phyloP scores from a whole-genome alignment of 2,888 invertebrate species.

The Lithophane socia region DNA sequence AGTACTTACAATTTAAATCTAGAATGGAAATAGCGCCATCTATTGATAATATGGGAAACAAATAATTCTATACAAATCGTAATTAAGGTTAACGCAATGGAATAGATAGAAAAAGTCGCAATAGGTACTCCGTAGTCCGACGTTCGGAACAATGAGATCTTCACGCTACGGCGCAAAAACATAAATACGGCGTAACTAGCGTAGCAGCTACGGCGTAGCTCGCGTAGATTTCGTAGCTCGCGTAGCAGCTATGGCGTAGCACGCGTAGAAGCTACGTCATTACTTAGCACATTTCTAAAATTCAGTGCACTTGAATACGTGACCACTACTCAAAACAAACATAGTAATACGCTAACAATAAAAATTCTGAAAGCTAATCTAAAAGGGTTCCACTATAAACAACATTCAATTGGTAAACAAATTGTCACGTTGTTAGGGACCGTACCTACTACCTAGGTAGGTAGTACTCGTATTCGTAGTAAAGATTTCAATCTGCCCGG shows the following conservation, averaged over 20 bases:
- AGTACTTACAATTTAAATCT: neutral
- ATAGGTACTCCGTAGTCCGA: neutral
- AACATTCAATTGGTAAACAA: constrained; percentile 18
- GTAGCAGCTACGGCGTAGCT: too few species aligned
- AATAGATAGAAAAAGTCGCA: too few species aligned
- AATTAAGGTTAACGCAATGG: too few species aligned
- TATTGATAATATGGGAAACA: neutral
- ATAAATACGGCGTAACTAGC: too few species aligned
- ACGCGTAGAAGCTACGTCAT: neutral
- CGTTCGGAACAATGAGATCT: neutral
- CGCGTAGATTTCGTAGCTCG: too few species aligned
- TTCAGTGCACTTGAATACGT: neutral
- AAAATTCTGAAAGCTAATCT: constrained; percentile 2
- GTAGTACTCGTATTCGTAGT: neutral
- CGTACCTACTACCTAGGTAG: neutral
- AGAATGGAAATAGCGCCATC: neutral
- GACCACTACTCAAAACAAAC: neutral
- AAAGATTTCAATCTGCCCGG: constrained; percentile 33
- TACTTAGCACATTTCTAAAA: neutral
- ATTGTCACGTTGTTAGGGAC: constrained; percentile 10
- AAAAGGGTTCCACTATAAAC: constrained; percentile 12
- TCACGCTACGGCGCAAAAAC: neutral
- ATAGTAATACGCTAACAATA: neutral
- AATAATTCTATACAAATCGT: too few species aligned
- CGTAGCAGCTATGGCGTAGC: neutral